Conservation (phyloP, 2,113 vertebrate genomes). For the Rhadina sibilatrix region DNA sequence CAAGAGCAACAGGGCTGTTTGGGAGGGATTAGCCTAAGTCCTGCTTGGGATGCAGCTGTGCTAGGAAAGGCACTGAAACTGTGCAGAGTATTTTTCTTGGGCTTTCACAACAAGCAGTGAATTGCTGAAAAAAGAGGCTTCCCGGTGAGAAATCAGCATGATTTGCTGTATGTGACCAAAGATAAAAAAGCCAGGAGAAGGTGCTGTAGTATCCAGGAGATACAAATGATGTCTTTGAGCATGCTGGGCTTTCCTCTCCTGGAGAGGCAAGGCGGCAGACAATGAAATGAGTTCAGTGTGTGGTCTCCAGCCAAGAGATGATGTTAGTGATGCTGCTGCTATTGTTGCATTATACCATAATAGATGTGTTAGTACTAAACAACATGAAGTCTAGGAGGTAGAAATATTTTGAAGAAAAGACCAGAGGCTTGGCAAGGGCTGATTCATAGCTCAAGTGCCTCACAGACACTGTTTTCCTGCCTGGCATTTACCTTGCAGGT, state of each 20-base stretch:
- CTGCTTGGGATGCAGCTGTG: neutral
- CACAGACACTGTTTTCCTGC: neutral
- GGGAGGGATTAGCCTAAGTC: neutral
- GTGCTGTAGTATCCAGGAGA: neutral
- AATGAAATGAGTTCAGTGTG: neutral
- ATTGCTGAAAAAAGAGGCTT: neutral
- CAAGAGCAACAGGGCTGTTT: neutral
- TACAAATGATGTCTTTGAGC: neutral
- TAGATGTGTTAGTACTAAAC: neutral
- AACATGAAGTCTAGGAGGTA: neutral
- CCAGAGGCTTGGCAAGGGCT: neutral
- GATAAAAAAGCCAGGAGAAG: neutral
- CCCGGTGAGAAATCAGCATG: neutral
- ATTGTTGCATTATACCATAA: neutral
- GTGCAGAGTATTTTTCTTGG: neutral
- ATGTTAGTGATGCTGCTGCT: neutral
- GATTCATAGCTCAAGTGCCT: neutral
- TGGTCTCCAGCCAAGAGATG: neutral
- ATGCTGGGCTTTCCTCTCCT: neutral
- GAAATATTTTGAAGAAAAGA: neutral
- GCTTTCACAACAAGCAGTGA: neutral
- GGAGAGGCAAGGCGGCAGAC: neutral
- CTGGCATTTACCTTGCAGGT: neutral
- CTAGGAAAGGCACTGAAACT: neutral
- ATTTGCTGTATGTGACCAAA: neutral